These are phyloP conservation scores for Pagrus major DNA, from an alignment of 2,113 vertebrate species.

Conservation along the genomic window DNA sequence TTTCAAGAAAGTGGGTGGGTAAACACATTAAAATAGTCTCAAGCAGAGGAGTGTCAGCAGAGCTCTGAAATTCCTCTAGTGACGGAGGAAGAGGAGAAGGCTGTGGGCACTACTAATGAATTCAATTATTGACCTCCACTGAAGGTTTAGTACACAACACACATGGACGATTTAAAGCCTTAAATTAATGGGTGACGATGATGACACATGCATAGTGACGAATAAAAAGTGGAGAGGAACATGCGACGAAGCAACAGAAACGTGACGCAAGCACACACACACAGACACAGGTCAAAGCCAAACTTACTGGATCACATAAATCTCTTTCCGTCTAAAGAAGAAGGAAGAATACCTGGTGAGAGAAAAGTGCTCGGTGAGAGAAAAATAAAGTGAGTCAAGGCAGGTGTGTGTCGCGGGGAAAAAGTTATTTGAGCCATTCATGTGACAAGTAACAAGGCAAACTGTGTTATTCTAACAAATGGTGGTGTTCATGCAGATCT, in stretches of 20 bases:
- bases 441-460: slow-evolving; percentile 19
- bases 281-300: slow-evolving; percentile 24
- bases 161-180: slow-evolving; percentile 15
- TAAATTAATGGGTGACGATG: slow-evolving; percentile 20
- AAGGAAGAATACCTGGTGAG: slow-evolving; percentile 98
- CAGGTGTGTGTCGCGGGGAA: slow-evolving; percentile 17
- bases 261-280: slow-evolving; percentile 45
- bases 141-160: slow-evolving; percentile 19
- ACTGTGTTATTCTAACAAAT: slow-evolving; percentile 22
- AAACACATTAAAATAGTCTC: slow-evolving; percentile 67
- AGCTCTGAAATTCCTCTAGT: slow-evolving; percentile 23
- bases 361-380: slow-evolving; percentile 84
- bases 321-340: slow-evolving; percentile 99
- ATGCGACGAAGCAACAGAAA: slow-evolving; percentile 37
- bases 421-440: slow-evolving; percentile 10
- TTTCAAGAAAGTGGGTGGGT: slow-evolving; percentile 55
- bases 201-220: background rate
- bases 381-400: slow-evolving; percentile 52
- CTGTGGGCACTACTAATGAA: slow-evolving; percentile 22
- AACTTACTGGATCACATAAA: slow-evolving; percentile 99
- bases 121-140: slow-evolving; percentile 14
- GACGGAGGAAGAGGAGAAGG: slow-evolving; percentile 25
- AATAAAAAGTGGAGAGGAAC: background rate
- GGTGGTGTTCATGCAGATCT: slow-evolving; percentile 15
- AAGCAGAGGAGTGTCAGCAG: slow-evolving; percentile 37